phyloP scores from a whole-genome alignment of 2,113 vertebrate species.

The Haliaeetus leucogaster region DNA sequence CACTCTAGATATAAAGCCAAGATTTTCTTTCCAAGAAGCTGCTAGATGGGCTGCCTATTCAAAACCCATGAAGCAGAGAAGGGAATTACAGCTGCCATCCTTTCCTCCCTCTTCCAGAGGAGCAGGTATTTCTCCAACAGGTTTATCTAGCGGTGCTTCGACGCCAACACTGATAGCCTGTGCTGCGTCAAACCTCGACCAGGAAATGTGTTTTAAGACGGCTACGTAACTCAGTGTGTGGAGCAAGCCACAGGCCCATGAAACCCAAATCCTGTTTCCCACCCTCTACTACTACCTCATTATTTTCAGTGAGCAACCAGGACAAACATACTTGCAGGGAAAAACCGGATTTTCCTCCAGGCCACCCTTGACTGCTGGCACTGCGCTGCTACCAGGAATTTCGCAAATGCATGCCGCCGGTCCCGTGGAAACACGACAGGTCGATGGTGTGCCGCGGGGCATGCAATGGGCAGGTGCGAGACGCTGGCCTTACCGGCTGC shows the following conservation, averaged over 20 bases:
- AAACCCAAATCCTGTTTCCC: background rate
- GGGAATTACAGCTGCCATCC: background rate
- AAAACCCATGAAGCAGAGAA: background rate
- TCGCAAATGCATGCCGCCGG: accelerated
- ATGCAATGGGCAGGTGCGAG: accelerated
- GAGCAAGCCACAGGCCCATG: background rate
- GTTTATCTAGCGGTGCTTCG: background rate
- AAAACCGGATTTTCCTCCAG: accelerated
- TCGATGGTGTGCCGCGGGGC: accelerated
- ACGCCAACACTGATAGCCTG: background rate
- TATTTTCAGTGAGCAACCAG: background rate
- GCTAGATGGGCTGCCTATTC: background rate
- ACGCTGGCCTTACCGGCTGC: background rate
- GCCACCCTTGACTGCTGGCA: accelerated
- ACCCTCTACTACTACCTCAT: no score
- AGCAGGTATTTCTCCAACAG: background rate
- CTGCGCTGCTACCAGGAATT: accelerated
- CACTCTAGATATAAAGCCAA: background rate
- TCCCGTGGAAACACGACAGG: accelerated
- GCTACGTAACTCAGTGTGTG: accelerated
- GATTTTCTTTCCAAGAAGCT: background rate
- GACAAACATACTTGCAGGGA: background rate
- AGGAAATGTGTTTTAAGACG: accelerated
- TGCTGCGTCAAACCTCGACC: background rate
- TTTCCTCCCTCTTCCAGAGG: background rate